A percentile compares a stretch with the other conserved stretches of the same genome.
These are phyloP conservation scores for Drosophila picticornis DNA, from an alignment of 2,888 invertebrate species.

Conservation along the genomic window DNA sequence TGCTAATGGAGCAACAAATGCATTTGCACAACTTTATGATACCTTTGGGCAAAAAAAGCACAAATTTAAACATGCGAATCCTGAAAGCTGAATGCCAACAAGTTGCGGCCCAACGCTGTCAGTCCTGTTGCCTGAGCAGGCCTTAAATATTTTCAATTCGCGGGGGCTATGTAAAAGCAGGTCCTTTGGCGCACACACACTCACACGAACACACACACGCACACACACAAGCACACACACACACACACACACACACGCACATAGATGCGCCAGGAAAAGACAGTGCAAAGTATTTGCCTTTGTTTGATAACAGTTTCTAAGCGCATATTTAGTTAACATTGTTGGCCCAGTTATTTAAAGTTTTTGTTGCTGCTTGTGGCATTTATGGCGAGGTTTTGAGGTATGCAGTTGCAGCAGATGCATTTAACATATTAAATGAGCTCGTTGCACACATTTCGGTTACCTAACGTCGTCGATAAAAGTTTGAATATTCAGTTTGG, in stretches of 20 bases:
- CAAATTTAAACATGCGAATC: neutral
- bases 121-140: constrained; percentile 13
- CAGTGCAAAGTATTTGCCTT: constrained; percentile 35
- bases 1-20: neutral
- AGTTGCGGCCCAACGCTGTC: constrained; percentile 11
- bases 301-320: constrained; percentile 53
- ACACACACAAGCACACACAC: constrained; percentile 5
- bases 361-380: constrained; percentile 13
- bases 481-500: constrained; percentile 10
- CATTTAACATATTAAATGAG: constrained; percentile 28
- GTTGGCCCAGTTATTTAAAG: constrained; percentile 21
- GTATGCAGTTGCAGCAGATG: constrained; percentile 21
- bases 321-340: constrained; percentile 44
- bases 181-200: neutral
- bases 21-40: constrained; percentile 4
- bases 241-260: neutral
- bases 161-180: constrained; percentile 13
- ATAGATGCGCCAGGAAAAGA: constrained; percentile 28
- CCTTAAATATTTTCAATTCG: constrained; percentile 60
- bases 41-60: neutral
- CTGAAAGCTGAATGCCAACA: constrained; percentile 30
- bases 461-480: neutral
- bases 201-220: neutral
- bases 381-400: no score
- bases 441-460: constrained; percentile 13